Evolutionary conservation across 2,113 vertebrate species (phyloP).

Genomic region (Oryzias curvinotus): DNA sequence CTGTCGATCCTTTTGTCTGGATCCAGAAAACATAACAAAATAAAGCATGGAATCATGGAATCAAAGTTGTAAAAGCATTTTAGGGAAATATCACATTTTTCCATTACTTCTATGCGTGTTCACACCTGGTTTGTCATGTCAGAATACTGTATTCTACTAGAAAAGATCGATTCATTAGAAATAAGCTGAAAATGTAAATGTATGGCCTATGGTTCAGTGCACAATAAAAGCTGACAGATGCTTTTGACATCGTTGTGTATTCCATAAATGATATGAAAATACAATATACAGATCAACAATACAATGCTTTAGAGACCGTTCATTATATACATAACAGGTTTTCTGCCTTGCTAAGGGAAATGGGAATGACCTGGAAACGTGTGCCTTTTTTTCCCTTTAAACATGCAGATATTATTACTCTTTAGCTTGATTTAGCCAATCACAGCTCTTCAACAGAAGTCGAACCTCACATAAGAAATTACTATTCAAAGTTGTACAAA

Average conservation of each 20-base stretch:
- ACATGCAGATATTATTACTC: constrained; percentile 56
- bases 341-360: constrained; percentile 46
- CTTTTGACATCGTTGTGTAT: constrained; percentile 65
- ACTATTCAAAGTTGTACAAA: constrained; percentile 62
- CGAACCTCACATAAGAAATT: constrained; percentile 50
- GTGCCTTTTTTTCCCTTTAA: constrained; percentile 29
- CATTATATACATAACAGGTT: constrained; percentile 59
- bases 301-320: constrained; percentile 65
- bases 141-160: constrained; percentile 21
- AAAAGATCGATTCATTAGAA: constrained; percentile 35
- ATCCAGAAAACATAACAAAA: too few species aligned
- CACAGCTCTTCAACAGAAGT: constrained; percentile 25
- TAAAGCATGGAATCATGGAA: too few species aligned
- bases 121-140: constrained; percentile 24
- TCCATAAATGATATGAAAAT: constrained; percentile 78
- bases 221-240: constrained; percentile 48
- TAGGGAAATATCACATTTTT: constrained; percentile 73
- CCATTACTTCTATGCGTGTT: constrained; percentile 52
- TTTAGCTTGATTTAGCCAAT: constrained; percentile 32
- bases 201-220: constrained; percentile 6
- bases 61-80: constrained; percentile 34
- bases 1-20: constrained; percentile 16
- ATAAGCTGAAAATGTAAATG: constrained; percentile 1
- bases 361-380: constrained; percentile 48
- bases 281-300: constrained; percentile 76